Conservation (phyloP, 2,113 vertebrate genomes). For the Peucedramus taeniatus region DNA sequence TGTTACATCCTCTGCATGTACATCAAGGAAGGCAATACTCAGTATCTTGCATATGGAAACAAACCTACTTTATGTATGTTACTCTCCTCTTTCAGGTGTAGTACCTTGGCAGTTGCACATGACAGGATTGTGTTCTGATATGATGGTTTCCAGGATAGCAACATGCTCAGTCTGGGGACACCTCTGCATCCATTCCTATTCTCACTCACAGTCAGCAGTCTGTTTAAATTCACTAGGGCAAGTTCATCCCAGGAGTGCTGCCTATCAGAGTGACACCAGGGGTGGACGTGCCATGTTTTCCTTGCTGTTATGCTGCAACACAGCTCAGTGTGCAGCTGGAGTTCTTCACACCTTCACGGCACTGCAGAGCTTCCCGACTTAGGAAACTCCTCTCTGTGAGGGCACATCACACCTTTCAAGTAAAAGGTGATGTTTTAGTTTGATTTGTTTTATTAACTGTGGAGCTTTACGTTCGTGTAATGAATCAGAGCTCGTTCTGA, state of each 20-base stretch:
- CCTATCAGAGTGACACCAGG: not conserved
- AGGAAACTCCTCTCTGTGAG: not conserved
- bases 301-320: accelerated
- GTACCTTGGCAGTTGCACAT: not conserved
- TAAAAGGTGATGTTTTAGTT: not conserved
- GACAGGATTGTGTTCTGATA: not conserved
- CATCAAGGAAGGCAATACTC: not conserved
- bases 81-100: not conserved
- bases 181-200: not conserved
- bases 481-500: not conserved
- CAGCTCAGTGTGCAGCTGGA: not conserved
- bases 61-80: not conserved
- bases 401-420: not conserved
- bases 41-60: not conserved
- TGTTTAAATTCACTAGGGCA: not conserved
- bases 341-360: not conserved
- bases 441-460: not conserved
- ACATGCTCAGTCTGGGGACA: not conserved
- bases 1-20: not conserved
- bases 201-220: not conserved
- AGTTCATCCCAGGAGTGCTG: not conserved
- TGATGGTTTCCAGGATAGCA: not conserved
- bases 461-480: accelerated
- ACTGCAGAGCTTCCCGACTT: not conserved
- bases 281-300: not conserved